A percentile compares a stretch with the other conserved stretches of the same genome.
Evolutionary conservation across 1,140 invertebrate genomes (phyloP).

Genomic region (Leptopilina boulardi): DNA sequence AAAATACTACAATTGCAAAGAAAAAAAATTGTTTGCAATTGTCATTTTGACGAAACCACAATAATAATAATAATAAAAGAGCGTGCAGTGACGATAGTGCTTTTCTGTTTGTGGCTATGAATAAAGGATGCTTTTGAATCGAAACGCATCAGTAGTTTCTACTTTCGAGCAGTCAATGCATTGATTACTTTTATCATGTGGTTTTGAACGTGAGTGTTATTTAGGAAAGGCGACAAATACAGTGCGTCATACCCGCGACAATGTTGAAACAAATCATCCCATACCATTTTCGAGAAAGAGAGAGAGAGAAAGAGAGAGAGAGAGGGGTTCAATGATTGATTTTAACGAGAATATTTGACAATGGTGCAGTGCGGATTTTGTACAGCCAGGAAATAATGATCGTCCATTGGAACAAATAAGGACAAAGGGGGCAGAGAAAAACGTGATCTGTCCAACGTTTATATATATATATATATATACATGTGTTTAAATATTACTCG

Average conservation of each 20-base stretch:
- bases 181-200: constrained; percentile 26
- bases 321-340: constrained; percentile 28
- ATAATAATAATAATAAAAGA: too few relatives aligned
- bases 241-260: constrained; percentile 8
- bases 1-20: background rate
- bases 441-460: background rate
- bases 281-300: too few relatives aligned
- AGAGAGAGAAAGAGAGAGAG: too few relatives aligned
- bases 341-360: constrained; percentile 32
- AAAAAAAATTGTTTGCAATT: background rate
- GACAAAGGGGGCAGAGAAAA: constrained; percentile 24
- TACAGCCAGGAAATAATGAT: constrained; percentile 25
- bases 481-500: constrained; percentile 18
- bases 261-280: constrained; percentile 28
- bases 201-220: constrained; percentile 9
- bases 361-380: constrained; percentile 19
- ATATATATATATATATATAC: background rate
- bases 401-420: constrained; percentile 32
- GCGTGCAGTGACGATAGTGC: background rate
- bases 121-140: constrained; percentile 23
- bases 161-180: background rate
- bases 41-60: background rate
- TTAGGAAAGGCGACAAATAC: constrained; percentile 27
- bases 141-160: constrained; percentile 31
- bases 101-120: constrained; percentile 19